A percentile compares a stretch with the other conserved stretches of the same genome.
phyloP scores from a whole-genome alignment of 2,113 vertebrate genomes.

The Prionailurus viverrinus region DNA sequence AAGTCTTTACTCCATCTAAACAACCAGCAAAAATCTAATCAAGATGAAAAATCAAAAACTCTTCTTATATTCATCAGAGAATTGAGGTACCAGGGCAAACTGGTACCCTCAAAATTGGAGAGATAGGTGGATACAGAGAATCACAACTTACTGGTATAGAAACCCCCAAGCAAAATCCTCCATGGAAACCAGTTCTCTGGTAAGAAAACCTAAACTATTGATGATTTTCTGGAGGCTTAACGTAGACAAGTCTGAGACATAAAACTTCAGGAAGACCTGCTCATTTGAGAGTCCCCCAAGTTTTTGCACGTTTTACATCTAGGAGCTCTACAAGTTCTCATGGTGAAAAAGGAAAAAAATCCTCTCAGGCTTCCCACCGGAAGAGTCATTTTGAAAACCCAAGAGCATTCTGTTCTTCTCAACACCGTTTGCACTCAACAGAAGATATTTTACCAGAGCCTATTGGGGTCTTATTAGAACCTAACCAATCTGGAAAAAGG shows the following conservation, averaged over 20 bases:
- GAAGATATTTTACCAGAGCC: not conserved
- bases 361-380: not conserved
- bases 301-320: not conserved
- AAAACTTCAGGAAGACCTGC: not conserved
- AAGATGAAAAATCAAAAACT: not conserved
- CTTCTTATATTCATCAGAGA: not conserved
- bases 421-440: not conserved
- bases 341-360: not conserved
- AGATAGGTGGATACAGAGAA: not conserved
- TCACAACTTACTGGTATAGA: not conserved
- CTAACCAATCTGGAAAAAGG: not conserved
- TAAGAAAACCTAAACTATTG: not conserved
- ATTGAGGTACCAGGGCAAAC: not conserved
- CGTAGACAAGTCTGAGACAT: not conserved
- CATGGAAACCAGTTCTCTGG: not conserved
- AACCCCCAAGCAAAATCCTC: not conserved
- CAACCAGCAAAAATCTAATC: not conserved
- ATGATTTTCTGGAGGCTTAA: not conserved
- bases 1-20: not conserved
- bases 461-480: not conserved
- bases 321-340: not conserved
- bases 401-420: not conserved
- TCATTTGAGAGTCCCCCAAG: not conserved
- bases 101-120: not conserved
- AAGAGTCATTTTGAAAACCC: not conserved